phyloP scores from a whole-genome alignment of 2,797 vertebrate species.

The Tapera naevia region DNA sequence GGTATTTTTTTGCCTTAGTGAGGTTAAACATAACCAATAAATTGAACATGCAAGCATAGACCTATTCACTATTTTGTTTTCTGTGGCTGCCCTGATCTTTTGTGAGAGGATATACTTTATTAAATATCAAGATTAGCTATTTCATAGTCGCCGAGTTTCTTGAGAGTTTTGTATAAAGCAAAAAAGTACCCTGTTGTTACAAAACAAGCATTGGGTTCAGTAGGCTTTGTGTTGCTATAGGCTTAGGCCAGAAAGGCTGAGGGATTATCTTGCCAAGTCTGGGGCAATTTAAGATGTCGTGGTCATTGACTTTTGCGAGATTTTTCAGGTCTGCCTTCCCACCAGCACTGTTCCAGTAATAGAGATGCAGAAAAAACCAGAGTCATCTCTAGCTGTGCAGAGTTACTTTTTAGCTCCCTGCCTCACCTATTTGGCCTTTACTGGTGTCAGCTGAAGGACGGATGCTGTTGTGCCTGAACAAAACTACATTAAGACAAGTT shows the following conservation, averaged over 20 bases:
- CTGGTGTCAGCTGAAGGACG: background rate
- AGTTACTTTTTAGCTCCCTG: background rate
- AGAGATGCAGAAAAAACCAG: background rate
- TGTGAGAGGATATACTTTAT: background rate
- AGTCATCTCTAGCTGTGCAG: background rate
- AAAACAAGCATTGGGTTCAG: background rate
- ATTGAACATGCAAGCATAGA: rapidly evolving
- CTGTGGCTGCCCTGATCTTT: background rate
- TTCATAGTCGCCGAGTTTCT: background rate
- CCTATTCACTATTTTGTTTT: background rate
- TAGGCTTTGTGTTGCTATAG: background rate
- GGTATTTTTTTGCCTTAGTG: background rate
- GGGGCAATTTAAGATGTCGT: background rate
- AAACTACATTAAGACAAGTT: background rate
- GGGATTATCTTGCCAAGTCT: background rate
- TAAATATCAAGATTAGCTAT: background rate
- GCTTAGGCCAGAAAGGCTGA: background rate
- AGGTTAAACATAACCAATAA: background rate
- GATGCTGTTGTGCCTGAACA: background rate
- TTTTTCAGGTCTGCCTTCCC: background rate
- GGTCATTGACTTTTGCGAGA: background rate
- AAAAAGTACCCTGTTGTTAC: background rate
- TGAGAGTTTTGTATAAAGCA: background rate
- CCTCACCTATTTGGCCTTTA: background rate
- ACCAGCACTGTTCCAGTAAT: background rate